These are phyloP conservation scores for Pseudoips prasinana DNA, from an alignment of 2,888 invertebrate species.

Conservation along the genomic window DNA sequence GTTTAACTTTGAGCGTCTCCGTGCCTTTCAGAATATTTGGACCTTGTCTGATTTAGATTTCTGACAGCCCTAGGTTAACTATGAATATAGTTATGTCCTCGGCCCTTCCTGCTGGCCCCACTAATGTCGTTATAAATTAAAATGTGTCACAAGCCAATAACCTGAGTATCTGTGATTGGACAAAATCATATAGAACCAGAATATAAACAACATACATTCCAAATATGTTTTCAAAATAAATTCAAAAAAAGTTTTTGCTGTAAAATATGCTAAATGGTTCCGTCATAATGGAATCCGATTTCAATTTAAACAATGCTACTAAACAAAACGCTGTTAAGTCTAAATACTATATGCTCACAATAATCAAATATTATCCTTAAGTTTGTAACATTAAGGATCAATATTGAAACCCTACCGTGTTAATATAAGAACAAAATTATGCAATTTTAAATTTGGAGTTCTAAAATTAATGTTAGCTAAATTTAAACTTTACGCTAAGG, in stretches of 20 bases:
- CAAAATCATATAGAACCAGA: no score
- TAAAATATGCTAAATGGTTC: conserved; percentile 9
- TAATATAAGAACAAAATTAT: conserved; percentile 11
- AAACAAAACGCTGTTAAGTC: conserved; percentile 13
- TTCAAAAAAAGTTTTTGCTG: not conserved
- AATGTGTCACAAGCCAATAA: no score
- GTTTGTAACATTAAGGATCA: rapidly evolving
- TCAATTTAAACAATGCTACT: conserved; percentile 26
- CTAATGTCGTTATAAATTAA: no score
- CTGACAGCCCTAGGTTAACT: no score
- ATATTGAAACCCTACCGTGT: conserved; percentile 4
- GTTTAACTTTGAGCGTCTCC: no score
- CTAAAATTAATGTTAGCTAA: not conserved
- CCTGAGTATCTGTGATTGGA: no score
- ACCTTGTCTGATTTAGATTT: no score
- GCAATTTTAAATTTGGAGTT: conserved; percentile 5
- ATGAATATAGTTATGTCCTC: no score
- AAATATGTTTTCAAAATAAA: no score
- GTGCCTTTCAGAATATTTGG: no score
- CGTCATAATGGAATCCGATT: conserved; percentile 27
- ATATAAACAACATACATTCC: no score
- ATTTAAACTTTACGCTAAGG: not conserved
- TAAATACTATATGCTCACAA: conserved; percentile 1
- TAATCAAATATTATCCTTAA: conserved; percentile 10
- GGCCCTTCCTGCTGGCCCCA: no score